Percentiles rank a stretch among this genome's conserved stretches.
Conservation (phyloP, 1,140 invertebrate genomes). For the Leptonema lineaticorne region DNA sequence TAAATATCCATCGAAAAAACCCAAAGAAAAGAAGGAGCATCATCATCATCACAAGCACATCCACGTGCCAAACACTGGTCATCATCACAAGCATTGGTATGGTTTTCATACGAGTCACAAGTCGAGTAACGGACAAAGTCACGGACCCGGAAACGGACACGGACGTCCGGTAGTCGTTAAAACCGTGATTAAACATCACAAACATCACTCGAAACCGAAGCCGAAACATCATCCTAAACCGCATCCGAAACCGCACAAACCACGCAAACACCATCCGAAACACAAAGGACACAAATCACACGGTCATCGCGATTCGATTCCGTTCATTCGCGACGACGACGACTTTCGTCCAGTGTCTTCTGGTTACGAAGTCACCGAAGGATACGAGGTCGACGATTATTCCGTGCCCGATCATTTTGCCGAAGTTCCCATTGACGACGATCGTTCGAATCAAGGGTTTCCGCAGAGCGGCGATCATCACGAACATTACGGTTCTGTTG, state of each 20-base stretch:
- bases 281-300: not conserved
- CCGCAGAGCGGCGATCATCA: conserved; percentile 23
- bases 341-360: not conserved
- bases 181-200: conserved; percentile 25
- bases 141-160: conserved; percentile 11
- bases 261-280: conserved; percentile 12
- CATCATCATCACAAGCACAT: conserved; percentile 52
- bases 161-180: conserved; percentile 35
- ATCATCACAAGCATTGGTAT: conserved; percentile 44
- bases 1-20: conserved; percentile 50
- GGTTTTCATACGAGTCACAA: conserved; percentile 37
- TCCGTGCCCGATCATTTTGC: conserved; percentile 23
- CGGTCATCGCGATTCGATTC: conserved; percentile 16
- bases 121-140: conserved; percentile 5
- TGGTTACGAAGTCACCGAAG: conserved; percentile 51
- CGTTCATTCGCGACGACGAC: conserved; percentile 16
- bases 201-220: conserved; percentile 40
- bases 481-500: not conserved
- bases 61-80: conserved; percentile 45
- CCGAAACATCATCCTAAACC: conserved; percentile 38
- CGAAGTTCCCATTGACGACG: not conserved
- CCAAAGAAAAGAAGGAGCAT: conserved; percentile 54
- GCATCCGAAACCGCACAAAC: conserved; percentile 37
- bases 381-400: conserved; percentile 42
- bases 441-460: conserved; percentile 25